A percentile compares a stretch with the other conserved stretches of the same genome.
phyloP scores from a whole-genome alignment of 2,113 vertebrate genomes.

The Podarcis raffonei region DNA sequence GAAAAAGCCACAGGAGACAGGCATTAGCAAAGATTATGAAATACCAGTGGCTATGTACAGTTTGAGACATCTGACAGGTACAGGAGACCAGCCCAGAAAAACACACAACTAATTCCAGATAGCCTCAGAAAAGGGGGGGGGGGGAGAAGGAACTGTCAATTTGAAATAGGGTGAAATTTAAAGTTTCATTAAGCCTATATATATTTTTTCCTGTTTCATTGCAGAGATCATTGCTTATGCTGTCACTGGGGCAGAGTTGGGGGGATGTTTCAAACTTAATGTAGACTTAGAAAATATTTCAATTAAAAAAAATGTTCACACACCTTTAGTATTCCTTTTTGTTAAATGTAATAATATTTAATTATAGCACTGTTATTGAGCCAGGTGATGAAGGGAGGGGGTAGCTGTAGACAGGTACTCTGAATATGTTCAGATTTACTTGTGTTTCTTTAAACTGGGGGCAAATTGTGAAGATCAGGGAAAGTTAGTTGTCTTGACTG shows the following conservation, averaged over 20 bases:
- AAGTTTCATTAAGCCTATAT: too few relatives aligned
- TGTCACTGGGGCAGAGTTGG: background rate
- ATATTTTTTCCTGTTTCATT: too few relatives aligned
- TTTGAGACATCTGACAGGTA: background rate
- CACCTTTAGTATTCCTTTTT: background rate
- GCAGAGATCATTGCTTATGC: too few relatives aligned
- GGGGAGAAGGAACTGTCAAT: too few relatives aligned
- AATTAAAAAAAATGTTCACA: background rate
- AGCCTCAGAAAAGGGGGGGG: background rate
- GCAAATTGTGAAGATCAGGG: background rate
- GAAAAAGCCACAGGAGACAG: background rate
- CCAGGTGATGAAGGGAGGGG: background rate
- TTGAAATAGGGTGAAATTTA: background rate
- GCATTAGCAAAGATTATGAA: conserved; percentile 21
- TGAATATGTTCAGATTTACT: background rate
- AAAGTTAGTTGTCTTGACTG: background rate
- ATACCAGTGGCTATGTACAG: background rate
- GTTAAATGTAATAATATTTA: background rate
- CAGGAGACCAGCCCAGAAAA: background rate
- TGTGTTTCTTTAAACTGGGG: background rate
- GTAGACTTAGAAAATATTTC: background rate
- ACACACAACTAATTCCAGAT: conserved; percentile 16
- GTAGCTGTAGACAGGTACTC: background rate
- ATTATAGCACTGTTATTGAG: background rate
- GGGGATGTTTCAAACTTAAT: background rate